Evolutionary conservation across 2,888 invertebrate genomes (phyloP).

Genomic region (Macrosoma leucophasiata): DNA sequence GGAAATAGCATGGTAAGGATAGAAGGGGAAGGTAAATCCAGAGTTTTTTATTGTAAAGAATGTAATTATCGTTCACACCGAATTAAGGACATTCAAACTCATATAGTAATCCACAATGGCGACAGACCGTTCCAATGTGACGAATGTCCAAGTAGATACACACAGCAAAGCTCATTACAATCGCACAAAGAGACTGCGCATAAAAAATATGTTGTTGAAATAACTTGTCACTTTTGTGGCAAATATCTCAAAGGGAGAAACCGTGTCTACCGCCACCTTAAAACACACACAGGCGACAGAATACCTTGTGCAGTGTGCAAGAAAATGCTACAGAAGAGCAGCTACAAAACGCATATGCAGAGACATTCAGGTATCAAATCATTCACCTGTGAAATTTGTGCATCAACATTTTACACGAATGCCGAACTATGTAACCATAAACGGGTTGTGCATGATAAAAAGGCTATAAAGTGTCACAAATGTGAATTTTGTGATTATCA

Average conservation of each 20-base stretch:
- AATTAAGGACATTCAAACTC: constrained; percentile 42
- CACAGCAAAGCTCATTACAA: constrained; percentile 45
- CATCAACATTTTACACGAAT: constrained; percentile 44
- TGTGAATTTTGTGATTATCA: constrained; percentile 50
- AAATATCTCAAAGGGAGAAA: constrained; percentile 44
- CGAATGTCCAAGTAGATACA: constrained; percentile 40
- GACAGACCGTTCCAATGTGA: constrained; percentile 45
- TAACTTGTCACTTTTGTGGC: constrained; percentile 54
- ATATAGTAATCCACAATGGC: constrained; percentile 46
- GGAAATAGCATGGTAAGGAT: constrained; percentile 29
- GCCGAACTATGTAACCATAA: constrained; percentile 51
- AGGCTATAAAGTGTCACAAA: constrained; percentile 29
- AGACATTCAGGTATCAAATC: constrained; percentile 47
- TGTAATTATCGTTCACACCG: constrained; percentile 44
- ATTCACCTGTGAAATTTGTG: constrained; percentile 52
- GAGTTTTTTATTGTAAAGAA: constrained; percentile 41
- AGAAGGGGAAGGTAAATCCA: constrained; percentile 40
- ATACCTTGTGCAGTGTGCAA: constrained; percentile 40
- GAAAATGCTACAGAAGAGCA: constrained; percentile 36
- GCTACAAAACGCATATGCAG: constrained; percentile 39
- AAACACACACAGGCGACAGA: constrained; percentile 31
- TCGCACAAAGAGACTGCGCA: constrained; percentile 46
- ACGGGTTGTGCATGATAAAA: constrained; percentile 36
- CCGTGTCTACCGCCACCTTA: constrained; percentile 43
- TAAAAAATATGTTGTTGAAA: constrained; percentile 35